Percentiles rank a stretch among this genome's conserved stretches.
phyloP scores from a whole-genome alignment of 2,113 vertebrate species.

The Neomonachus schauinslandi region DNA sequence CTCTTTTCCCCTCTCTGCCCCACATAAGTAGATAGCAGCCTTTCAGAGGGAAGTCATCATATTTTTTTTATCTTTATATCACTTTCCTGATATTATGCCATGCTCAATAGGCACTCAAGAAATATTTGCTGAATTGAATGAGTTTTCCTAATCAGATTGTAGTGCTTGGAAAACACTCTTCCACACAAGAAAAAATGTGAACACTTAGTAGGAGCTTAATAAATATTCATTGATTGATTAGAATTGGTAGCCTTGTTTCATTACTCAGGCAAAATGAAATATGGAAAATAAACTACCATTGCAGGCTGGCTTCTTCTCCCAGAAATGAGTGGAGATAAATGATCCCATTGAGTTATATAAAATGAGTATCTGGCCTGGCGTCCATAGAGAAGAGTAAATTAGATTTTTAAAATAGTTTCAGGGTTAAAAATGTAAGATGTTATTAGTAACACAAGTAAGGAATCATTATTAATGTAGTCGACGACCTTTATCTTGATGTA shows the following conservation, averaged over 20 bases:
- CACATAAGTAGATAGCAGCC: too few relatives aligned
- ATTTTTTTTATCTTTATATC: neutral
- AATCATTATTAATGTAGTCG: constrained; percentile 72
- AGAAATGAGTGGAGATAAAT: constrained; percentile 21
- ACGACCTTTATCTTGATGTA: constrained; percentile 64
- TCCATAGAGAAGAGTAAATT: constrained; percentile 67
- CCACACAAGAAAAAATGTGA: neutral
- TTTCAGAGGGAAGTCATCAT: neutral
- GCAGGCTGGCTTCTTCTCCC: neutral
- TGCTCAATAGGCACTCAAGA: neutral
- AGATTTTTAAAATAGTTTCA: constrained; percentile 75
- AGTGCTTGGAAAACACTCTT: neutral
- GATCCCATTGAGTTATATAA: constrained; percentile 30
- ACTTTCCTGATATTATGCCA: neutral
- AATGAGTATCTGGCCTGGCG: constrained; percentile 46
- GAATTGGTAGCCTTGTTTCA: neutral
- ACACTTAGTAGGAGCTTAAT: constrained; percentile 66
- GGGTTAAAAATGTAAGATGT: constrained; percentile 72
- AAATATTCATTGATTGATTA: constrained; percentile 42
- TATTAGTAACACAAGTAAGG: constrained; percentile 72
- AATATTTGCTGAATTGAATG: neutral
- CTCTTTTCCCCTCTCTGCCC: neutral
- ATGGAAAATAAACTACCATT: neutral
- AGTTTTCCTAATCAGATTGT: neutral
- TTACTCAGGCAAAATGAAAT: constrained; percentile 47